phyloP scores from a whole-genome alignment of 2,888 invertebrate species.

The Oscheius sp. region DNA sequence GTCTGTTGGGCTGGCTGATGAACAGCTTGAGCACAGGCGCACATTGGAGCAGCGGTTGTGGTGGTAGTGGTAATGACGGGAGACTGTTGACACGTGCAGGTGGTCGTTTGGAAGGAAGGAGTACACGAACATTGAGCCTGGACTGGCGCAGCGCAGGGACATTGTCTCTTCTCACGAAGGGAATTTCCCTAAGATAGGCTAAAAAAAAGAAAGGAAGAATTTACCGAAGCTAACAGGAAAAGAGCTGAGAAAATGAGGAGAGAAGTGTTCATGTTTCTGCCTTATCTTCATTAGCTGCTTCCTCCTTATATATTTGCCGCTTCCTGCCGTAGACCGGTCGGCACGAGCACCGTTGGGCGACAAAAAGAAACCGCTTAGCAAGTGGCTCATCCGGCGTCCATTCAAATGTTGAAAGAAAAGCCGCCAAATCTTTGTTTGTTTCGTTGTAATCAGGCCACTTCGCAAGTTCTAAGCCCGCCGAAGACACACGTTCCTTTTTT shows the following conservation, averaged over 20 bases:
- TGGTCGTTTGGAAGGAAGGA: slow-evolving; percentile 25
- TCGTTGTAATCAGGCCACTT: no score
- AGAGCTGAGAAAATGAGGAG: slow-evolving; percentile 21
- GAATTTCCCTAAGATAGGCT: slow-evolving; percentile 40
- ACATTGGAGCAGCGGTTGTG: slow-evolving; percentile 10
- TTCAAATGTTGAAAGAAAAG: no score
- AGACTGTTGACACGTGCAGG: slow-evolving; percentile 47
- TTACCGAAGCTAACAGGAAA: slow-evolving; percentile 19
- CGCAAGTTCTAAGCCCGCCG: no score
- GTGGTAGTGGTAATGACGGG: slow-evolving; percentile 28
- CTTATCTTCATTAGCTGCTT: neutral
- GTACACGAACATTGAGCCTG: slow-evolving; percentile 40
- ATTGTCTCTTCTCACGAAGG: slow-evolving; percentile 51
- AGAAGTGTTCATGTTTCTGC: slow-evolving; percentile 18
- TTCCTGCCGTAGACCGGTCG: slow-evolving; percentile 1
- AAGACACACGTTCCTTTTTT: no score
- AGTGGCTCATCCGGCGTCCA: no score
- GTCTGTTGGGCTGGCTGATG: slow-evolving; percentile 34
- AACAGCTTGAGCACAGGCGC: slow-evolving; percentile 35
- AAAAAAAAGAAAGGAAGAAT: neutral
- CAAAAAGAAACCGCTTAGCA: slow-evolving; percentile 22
- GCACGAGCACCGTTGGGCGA: slow-evolving; percentile 10
- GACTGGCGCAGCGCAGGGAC: slow-evolving; percentile 42
- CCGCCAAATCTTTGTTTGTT: no score
- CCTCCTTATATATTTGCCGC: slow-evolving; percentile 20